Evolutionary conservation across 2,797 vertebrate genomes (phyloP).

Genomic region (Threskiornis aethiopicus): DNA sequence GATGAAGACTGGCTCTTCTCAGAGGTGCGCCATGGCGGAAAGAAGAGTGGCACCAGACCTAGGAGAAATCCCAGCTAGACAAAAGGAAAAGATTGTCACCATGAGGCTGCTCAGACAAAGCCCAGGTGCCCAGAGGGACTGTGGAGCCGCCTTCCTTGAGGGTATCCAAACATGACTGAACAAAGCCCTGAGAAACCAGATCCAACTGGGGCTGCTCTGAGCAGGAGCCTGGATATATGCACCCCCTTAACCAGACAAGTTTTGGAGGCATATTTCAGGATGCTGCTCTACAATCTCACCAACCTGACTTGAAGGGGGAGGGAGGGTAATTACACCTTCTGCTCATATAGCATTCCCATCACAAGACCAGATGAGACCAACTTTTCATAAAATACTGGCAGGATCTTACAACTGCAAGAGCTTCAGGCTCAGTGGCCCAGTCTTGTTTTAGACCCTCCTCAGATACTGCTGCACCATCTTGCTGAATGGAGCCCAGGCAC

Average conservation of each 20-base stretch:
- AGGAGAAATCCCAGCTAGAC: background rate
- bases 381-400: background rate
- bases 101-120: background rate
- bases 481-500: background rate
- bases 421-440: background rate
- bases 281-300: background rate
- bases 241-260: background rate
- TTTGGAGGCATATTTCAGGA: background rate
- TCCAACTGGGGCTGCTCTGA: background rate
- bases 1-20: background rate
- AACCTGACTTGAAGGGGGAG: background rate
- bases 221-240: background rate
- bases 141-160: fast-evolving
- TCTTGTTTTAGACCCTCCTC: background rate
- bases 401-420: background rate
- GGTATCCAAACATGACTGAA: background rate
- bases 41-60: background rate
- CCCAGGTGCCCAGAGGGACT: background rate
- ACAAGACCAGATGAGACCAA: background rate
- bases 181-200: background rate
- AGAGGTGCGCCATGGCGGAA: background rate
- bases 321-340: too few species aligned
- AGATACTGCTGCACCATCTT: background rate
- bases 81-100: background rate
- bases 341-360: background rate